Evolutionary conservation across 1,140 invertebrate species (phyloP).

Genomic region (Brachionus rotundiformis): DNA sequence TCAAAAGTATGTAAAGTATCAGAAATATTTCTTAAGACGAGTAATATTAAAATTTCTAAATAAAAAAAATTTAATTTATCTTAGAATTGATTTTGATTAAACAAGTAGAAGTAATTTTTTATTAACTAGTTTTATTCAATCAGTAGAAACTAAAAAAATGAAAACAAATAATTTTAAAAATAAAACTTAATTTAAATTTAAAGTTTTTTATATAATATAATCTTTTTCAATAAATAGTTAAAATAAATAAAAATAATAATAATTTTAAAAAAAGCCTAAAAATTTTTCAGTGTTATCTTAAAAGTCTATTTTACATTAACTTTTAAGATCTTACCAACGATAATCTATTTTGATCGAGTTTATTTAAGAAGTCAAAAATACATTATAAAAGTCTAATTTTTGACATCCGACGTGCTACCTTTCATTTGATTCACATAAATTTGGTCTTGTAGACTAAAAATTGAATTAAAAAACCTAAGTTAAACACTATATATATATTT

Average conservation of each 20-base stretch:
- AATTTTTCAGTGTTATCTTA: neutral
- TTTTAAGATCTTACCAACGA: neutral
- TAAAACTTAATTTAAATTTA: no score
- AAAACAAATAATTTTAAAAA: neutral
- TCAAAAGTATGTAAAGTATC: no score
- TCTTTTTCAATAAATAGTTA: neutral
- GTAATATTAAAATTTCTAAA: no score
- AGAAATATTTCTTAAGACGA: no score
- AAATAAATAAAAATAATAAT: neutral
- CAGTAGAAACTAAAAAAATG: neutral
- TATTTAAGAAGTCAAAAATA: neutral
- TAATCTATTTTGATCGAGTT: slow-evolving; percentile 3
- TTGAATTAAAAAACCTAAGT: slow-evolving; percentile 3
- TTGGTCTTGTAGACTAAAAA: neutral
- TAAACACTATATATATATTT: neutral
- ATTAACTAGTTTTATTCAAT: neutral
- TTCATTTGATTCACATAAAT: neutral
- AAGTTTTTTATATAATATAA: neutral
- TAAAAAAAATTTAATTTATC: no score
- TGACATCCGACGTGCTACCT: neutral
- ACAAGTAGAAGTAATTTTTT: neutral
- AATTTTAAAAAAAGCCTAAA: neutral
- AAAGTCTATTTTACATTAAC: neutral
- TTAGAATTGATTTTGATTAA: no score
- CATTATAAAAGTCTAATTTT: slow-evolving; percentile 16